These are phyloP conservation scores for Varroa destructor DNA, from an alignment of 1,140 invertebrate genomes.

Conservation along the genomic window DNA sequence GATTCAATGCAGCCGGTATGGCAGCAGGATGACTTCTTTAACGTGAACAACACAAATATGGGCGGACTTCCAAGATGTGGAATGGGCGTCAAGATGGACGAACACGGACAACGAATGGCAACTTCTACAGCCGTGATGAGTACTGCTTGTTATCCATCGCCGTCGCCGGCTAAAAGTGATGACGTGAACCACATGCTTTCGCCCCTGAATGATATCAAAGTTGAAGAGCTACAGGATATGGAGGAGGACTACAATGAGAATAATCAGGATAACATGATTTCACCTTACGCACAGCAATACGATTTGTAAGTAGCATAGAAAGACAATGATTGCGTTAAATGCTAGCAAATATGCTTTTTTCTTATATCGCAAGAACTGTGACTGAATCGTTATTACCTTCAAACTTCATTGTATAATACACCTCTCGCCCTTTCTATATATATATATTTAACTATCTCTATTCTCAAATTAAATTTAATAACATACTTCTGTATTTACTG, in stretches of 20 bases:
- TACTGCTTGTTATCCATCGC: not conserved
- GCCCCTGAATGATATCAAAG: constrained; percentile 8
- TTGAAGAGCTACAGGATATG: constrained; percentile 20
- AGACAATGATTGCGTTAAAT: not conserved
- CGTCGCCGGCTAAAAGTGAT: not conserved
- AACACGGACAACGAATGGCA: not conserved
- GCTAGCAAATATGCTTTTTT: too few species aligned
- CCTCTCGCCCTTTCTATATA: too few species aligned
- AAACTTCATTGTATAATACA: too few species aligned
- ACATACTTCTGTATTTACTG: too few species aligned
- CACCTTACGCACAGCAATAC: constrained; percentile 6
- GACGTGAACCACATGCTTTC: constrained; percentile 1
- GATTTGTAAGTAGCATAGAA: not conserved
- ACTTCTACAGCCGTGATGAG: not conserved
- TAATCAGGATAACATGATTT: not conserved
- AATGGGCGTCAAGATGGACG: too few species aligned
- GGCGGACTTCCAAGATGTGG: too few species aligned
- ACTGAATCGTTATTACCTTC: too few species aligned
- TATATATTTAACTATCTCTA: too few species aligned
- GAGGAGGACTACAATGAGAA: constrained; percentile 6
- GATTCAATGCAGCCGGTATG: constrained; percentile 14
- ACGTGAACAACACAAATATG: not conserved
- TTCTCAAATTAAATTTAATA: too few species aligned
- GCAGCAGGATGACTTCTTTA: constrained; percentile 3
- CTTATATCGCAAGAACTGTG: too few species aligned